Evolutionary conservation across 2,797 vertebrate genomes (phyloP).

Genomic region (Hypotaenidia okinawae): DNA sequence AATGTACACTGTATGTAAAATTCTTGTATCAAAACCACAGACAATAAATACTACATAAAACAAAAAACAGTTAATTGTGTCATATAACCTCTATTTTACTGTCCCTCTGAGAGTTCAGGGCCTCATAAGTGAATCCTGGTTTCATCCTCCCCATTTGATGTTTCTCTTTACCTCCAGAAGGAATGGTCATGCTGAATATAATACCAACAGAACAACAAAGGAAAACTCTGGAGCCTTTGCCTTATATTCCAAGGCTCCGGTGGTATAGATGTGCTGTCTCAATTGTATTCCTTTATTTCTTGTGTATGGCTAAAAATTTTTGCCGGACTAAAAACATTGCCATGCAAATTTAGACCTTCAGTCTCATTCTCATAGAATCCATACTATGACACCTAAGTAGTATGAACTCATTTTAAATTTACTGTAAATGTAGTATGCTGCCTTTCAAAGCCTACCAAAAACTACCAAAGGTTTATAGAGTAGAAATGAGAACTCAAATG

Average conservation of each 20-base stretch:
- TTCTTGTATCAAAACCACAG: background rate
- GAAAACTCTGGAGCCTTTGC: background rate
- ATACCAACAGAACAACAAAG: background rate
- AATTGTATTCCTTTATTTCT: background rate
- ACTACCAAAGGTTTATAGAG: background rate
- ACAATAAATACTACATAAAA: background rate
- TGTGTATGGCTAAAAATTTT: fast-evolving
- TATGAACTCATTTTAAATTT: background rate
- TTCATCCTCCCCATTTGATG: background rate
- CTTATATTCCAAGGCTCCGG: background rate
- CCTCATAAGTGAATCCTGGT: background rate
- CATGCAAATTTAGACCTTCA: background rate
- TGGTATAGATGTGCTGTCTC: background rate
- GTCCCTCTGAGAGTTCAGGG: background rate
- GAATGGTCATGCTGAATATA: background rate
- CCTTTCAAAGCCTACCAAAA: background rate
- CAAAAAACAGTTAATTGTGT: background rate
- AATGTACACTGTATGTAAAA: background rate
- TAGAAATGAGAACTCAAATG: background rate
- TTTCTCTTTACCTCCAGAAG: background rate
- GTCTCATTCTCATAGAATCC: background rate
- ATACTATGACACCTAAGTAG: background rate
- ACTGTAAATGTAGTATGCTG: background rate
- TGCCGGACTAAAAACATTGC: background rate
- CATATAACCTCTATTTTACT: background rate